A percentile compares a stretch with the other conserved stretches of the same genome.
Evolutionary conservation across 37 sponge, comb jelly and placozoan species (phyloP).

Genomic region (Hexactinellida sp.): DNA sequence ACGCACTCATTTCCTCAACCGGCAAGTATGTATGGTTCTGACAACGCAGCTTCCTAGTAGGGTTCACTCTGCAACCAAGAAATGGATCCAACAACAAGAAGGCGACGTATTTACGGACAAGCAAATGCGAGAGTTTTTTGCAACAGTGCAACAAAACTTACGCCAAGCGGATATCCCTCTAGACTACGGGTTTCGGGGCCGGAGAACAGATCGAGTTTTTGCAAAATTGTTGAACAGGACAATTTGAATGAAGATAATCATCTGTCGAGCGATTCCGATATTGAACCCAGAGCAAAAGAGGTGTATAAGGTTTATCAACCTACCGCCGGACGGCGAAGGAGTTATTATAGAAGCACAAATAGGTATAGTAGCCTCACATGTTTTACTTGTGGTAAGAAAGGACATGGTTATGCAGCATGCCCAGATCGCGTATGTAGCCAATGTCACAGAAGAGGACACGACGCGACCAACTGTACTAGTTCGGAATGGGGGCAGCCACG

Average conservation of each 20-base stretch:
- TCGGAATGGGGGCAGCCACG: neutral
- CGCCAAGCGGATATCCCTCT: neutral
- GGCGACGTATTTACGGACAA: neutral
- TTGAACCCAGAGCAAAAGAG: neutral
- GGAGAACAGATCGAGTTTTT: neutral
- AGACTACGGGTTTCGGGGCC: neutral
- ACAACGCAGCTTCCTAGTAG: neutral
- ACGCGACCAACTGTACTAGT: slow-evolving; percentile 7
- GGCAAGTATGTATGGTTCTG: neutral
- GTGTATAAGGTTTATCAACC: neutral
- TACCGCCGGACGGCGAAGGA: neutral
- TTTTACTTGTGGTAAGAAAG: slow-evolving; percentile 1
- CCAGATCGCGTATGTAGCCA: neutral
- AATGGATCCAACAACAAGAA: slow-evolving; percentile 2
- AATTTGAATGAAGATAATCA: neutral
- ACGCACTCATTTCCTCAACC: neutral
- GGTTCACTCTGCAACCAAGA: slow-evolving; percentile 9
- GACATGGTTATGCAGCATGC: neutral
- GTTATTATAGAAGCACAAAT: neutral
- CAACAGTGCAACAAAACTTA: slow-evolving; percentile 3
- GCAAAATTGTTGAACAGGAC: neutral
- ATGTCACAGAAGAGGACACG: slow-evolving; percentile 8
- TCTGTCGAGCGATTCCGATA: neutral
- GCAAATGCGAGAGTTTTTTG: slow-evolving; percentile 11
- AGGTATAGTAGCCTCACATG: slow-evolving; percentile 2